Evolutionary conservation across 1,140 invertebrate genomes (phyloP), one percentile per base, ranked within the genome.

Genomic region (Wiebesia pumilae): DNA sequence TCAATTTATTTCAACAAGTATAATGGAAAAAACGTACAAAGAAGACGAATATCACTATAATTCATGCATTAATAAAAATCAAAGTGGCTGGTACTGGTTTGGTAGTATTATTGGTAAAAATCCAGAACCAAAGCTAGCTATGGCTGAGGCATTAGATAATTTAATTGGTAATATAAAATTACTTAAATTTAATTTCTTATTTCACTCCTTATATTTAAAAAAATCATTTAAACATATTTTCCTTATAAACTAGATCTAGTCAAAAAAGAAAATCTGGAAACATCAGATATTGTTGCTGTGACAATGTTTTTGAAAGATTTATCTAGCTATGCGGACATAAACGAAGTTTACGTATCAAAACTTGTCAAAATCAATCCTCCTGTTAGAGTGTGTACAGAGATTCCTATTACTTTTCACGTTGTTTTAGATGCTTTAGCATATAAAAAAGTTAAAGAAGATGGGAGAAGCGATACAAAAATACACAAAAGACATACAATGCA

Each of bases 371-470:
- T 96, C 69, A 98, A 98, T 94, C 98, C 98, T 30, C 98, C 98
- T 0, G 97, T 97, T 3, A 95, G 98, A 84, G 96, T 98, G 35
- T 98, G 98, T 92, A 97, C 98, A 7, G 96, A 98, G 92, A 96
- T 96, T 86, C 96, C 96, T 27, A 93, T 98, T 54, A 95, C 96
- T 88, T 95, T 96, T 86, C 96, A 96, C 83, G 95, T 98, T 85
- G 94, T 97, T 51, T 92, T 98, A 87, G 97, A 98, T 91, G 97
- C 96, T 81, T 94, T 96, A 87, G 96, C 96, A n/a, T 96, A 95
- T 92, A 95, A 94, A 84, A 91, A 94, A 89, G 90, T 89, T 71
- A 89, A 91, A 87, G 84, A 87, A 27, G 85, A 87, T 43, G 86
- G 87, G 24, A 85, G 58, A 62, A 83, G 79, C 35, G 93, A 92